A percentile compares a stretch with the other conserved stretches of the same genome.
Conservation (phyloP, 2,888 invertebrate genomes). For the Cosmopolites sordidus region DNA sequence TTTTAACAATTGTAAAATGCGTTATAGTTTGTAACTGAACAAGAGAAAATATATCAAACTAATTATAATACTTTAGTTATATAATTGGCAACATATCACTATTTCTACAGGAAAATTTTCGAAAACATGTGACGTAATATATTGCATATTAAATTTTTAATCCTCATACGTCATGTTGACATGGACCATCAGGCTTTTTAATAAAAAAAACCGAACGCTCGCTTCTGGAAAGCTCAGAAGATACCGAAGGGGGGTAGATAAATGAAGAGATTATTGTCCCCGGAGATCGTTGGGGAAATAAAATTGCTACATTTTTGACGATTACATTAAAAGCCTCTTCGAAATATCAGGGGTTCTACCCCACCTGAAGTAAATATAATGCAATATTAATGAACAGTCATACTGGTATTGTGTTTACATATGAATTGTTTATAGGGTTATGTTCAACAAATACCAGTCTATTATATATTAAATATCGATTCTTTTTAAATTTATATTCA, state of each 20-base stretch:
- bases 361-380: conserved; percentile 2
- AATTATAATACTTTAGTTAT: too few species aligned
- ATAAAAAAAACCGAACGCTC: conserved; percentile 6
- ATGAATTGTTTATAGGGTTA: too few species aligned
- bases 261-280: conserved; percentile 22
- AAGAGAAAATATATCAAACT: too few species aligned
- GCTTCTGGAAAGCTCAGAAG: too few species aligned
- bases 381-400: conserved; percentile 13
- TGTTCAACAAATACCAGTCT: too few species aligned
- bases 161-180: neutral
- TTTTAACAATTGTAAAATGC: too few species aligned
- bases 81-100: too few species aligned
- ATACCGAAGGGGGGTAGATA: conserved; percentile 1
- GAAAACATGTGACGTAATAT: conserved; percentile 2
- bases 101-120: too few species aligned
- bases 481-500: too few species aligned
- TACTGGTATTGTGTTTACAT: neutral
- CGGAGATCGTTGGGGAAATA: conserved; percentile 10
- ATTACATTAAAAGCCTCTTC: conserved; percentile 19
- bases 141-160: conserved; percentile 3
- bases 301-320: conserved; percentile 23
- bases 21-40: too few species aligned
- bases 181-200: conserved; percentile 5
- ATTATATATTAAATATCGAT: too few species aligned
- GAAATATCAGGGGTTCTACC: conserved; percentile 4